Evolutionary conservation across 2,113 vertebrate species (phyloP), one percentile per base, ranked within the genome.

Genomic region (Rhizomys pruinosus): DNA sequence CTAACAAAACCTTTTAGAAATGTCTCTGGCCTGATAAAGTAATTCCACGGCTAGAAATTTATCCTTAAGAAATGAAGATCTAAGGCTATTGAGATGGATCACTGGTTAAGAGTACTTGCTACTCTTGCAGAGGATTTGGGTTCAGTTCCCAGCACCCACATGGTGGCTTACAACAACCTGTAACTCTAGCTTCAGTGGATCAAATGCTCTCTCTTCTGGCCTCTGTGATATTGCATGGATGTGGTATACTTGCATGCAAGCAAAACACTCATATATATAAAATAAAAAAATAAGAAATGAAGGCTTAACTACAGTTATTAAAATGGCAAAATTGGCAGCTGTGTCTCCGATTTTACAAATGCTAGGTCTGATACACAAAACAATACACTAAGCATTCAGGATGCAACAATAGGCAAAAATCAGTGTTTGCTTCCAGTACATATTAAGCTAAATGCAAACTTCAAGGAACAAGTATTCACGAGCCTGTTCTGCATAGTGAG

Each of bases 1-100:
- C 55, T 80, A 91, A 89, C 10, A 89, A 84, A 79, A 91, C 2
- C 4, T 88, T 91, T 77, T n/a, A 55, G 12, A 68, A 93, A 84
- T 37, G 32, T 68, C 34, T 79, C 72, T 52, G 27, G 34, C 29
- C 37, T 91, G 20, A 25, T 61, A 34, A 19, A 78, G 79, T 3
- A 87, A 87, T 59, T 78, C 27, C 64, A 20, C 63, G 73, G 63
- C 37, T 78, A 91, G 71, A 44, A 87, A 93, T 27, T 63, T 22
- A 84, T 42, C 63, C 42, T 87, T 64, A 57, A 82, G 47, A 52
- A 52, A 52, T 52, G 47, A 52, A 52, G 47, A 52, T 11, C 11
- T 52, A 11, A 52, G 11, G 47, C 47, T 52, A 11, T 6, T 7
- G 47, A 52, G 47, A 52, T 52, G 47, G 47, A 11, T 52, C 47